Evolutionary conservation across 2,888 invertebrate genomes (phyloP), one percentile per base, ranked within the genome.

Genomic region (Archips xylosteana): DNA sequence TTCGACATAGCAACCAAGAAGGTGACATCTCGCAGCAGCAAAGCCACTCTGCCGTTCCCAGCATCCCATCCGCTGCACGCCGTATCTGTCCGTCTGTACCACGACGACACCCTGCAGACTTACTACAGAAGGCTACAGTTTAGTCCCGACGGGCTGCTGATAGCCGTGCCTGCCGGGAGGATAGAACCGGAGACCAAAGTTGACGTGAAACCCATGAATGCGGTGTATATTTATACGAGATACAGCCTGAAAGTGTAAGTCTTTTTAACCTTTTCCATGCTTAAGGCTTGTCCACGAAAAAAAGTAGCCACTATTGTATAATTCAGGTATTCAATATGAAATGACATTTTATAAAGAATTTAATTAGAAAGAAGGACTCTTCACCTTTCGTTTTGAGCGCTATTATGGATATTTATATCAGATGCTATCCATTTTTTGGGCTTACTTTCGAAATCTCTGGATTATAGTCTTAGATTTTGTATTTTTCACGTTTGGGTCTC

Each of bases 31-130:
- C 94, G 97, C n/a, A 96, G 97, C 74, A 94, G 94, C 76, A 96
- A 96, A 85, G 96, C 96, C 4, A 92, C 94, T 66, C 89, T 95
- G 0, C 91, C 91, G 0, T 88, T 97, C 13, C 94, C 96, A 0
- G 79, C 92, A 0, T 94, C 91, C 0, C 96, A 96, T 82, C 92
- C 95, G 0, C 86, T 97, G 3, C 94, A 96, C 76, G 95, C 95
- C 0, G 95, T 96, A 78, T 93, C 94, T 70, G 95, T 96, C 13
- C 95, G 97, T 49, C 93, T 98, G 61, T 99, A 97, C 89, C 97
- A 98, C 81, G 99, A 99, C 81, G 99, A 99, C 86, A 98, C 98
- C 0, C 95, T 99, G 78, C 98, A 98, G 89, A 98, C 99, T 0
- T 99, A 98, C 90, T 99, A 98, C 86, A 95, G 99, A 59, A 95